Base-by-base conservation (phyloP, 1,140 invertebrate species). In the Antheraea pernyi region DNA sequence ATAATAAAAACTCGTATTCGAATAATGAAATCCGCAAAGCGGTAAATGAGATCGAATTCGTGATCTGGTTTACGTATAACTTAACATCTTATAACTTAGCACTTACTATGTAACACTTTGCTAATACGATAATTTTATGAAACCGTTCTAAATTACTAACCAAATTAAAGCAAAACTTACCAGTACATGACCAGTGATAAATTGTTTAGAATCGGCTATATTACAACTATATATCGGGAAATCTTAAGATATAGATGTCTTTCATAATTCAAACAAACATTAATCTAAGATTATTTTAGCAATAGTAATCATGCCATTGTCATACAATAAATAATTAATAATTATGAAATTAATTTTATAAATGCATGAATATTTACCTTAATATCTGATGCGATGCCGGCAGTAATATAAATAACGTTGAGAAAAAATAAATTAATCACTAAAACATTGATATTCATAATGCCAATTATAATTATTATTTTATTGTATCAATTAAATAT, bases 391-490 rank as follows among this genome's bases (percentile, higher is more conserved):
- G 76, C 81, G 67, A 82, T 82, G 71, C 83, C 85, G 66, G 59
- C 75, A 71, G 81, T 79, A 71, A 78, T 76, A 79, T 80, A 85
- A 80, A 85, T 79, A 80, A 84, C 70, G 76, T 84, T 83, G 59
- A 88, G 48, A 78, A 80, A 81, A 79, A 88, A 80, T 80, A 89
- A 79, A 82, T 79, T 75, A 76, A 82, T 65, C 82, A 88, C 84
- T 75, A 86, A 72, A 76, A 79, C 77, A 86, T 83, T 80, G 72
- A 82, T 81, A 87, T 82, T 77, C 86, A 91, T 91, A 85, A 80
- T 88, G 86, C 74, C 71, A 72, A 72, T 78, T 75, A 71, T 67
- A 70, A 65, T 65, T 59, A n/a, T 70, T 71, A 81, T 77, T 68
- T 69, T 71, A 73, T 72, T 19, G 19, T 18, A 70, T 61, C 68